Evolutionary conservation across 2,888 invertebrate species (phyloP).

Genomic region (Caprella mutica): DNA sequence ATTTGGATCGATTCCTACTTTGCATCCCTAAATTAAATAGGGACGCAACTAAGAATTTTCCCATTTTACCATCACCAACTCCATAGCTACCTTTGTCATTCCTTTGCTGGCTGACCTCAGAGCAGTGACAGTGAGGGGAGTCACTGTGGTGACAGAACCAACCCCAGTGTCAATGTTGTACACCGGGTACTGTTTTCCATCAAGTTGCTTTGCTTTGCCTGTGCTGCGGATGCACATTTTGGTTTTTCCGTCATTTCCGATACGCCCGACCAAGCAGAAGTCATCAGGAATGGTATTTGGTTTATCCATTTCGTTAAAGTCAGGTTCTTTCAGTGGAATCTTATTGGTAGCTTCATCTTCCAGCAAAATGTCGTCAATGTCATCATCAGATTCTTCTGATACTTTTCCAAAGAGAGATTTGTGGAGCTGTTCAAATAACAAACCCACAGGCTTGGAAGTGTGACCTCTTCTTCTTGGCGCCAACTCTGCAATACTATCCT

Average conservation of each 20-base stretch:
- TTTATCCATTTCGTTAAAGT: conserved; percentile 6
- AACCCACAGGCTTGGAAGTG: neutral
- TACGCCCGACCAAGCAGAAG: neutral
- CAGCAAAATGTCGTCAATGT: neutral
- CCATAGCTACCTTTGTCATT: too few species aligned
- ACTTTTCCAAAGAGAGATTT: conserved; percentile 13
- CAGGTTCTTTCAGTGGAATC: neutral
- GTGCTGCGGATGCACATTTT: conserved; percentile 9
- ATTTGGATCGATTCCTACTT: too few species aligned
- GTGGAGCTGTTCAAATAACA: conserved; percentile 11
- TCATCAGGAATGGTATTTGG: conserved; percentile 4
- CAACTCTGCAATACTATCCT: conserved; percentile 2
- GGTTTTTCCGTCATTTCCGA: conserved; percentile 8
- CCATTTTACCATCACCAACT: too few species aligned
- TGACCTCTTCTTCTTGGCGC: conserved; percentile 9
- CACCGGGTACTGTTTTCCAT: conserved; percentile 3
- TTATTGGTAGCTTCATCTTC: conserved; percentile 1
- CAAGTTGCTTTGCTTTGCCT: neutral
- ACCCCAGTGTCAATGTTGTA: conserved; percentile 5
- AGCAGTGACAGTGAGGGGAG: conserved; percentile 1
- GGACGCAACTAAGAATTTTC: too few species aligned
- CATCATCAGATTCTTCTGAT: neutral
- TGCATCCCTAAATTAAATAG: too few species aligned
- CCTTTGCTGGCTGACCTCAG: neutral
- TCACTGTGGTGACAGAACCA: neutral